Base-by-base conservation (phyloP, 1,140 invertebrate species). In the Helicoverpa zea region DNA sequence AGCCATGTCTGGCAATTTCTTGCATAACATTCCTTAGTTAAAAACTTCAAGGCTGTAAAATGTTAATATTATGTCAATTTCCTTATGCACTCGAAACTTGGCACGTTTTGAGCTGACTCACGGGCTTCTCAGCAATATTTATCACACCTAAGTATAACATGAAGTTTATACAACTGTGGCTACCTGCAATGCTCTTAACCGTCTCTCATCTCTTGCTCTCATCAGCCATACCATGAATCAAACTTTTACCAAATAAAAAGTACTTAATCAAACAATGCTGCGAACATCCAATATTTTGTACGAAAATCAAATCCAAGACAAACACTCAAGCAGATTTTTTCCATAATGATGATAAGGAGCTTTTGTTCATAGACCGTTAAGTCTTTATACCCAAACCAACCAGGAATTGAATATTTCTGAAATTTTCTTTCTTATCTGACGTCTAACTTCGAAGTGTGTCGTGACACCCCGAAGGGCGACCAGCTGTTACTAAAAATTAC, bases 381-480 rank as follows among this genome's bases (percentile, higher is more conserved):
- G 9, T 43, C 5, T 43, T 43, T 5, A 43, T 7, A 43, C 5
- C 35, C 5, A 43, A 43, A 43, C 35, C 35, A 43, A 43, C 35
- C 35, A 43, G 35, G 35, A 43, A 43, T 43, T 43, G 5, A 43
- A 43, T 43, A 54, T 54, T 54, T 54, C 1, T 54, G 52, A 13
- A n/a, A 54, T 14, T 54, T 54, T n/a, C 23, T 59, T 30, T 66
- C n/a, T 18, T 43, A 30, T 3, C 10, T 47, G n/a, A n/a, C n/a
- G 29, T 47, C n/a, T 16, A 66, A 77, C 5, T 35, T 16, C 66
- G n/a, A 77, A 43, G 74, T 47, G 64, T 74, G 59, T 82, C 84
- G 84, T 87, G 84, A 78, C 61, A 86, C 79, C 81, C 51, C 79
- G 79, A 86, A 85, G 85, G 87, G 77, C 84, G 76, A 68, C 81